phyloP scores from a whole-genome alignment of 2,888 invertebrate genomes.

The Brachypalpus laphriformis region DNA sequence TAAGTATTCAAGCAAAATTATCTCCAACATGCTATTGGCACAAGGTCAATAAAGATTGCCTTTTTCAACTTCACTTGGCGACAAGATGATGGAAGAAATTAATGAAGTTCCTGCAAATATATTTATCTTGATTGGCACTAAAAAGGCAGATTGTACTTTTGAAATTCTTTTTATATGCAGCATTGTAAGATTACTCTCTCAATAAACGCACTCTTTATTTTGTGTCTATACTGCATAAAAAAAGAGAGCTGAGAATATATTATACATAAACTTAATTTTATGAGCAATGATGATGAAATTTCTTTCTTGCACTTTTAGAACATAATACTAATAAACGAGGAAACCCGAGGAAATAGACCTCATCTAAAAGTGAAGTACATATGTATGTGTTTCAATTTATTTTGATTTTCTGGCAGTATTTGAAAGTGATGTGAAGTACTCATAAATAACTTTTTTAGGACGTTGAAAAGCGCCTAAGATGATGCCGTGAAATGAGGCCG shows the following conservation, averaged over 20 bases:
- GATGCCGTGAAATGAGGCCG: not conserved
- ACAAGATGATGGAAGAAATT: not conserved
- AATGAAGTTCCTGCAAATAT: not conserved
- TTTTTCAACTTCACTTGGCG: not conserved
- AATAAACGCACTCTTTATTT: constrained; percentile 5
- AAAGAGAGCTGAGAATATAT: not conserved
- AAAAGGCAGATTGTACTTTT: not conserved
- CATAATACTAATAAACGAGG: not conserved
- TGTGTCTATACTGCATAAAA: constrained; percentile 6
- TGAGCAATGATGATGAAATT: constrained; percentile 1
- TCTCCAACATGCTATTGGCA: not conserved
- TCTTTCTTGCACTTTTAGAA: not conserved
- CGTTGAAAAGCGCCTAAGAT: not conserved
- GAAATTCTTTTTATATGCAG: not conserved
- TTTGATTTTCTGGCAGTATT: not conserved
- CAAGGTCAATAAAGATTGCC: not conserved
- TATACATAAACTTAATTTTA: constrained; percentile 2
- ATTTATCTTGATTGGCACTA: constrained; percentile 4
- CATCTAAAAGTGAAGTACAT: too few species aligned
- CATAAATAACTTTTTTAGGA: not conserved
- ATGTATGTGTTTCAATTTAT: not conserved
- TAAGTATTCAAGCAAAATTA: not conserved
- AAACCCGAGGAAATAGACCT: not conserved
- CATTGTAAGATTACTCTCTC: not conserved
- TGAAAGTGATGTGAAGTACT: not conserved